phyloP scores from a whole-genome alignment of 2,113 vertebrate species.

The Promerops cafer region DNA sequence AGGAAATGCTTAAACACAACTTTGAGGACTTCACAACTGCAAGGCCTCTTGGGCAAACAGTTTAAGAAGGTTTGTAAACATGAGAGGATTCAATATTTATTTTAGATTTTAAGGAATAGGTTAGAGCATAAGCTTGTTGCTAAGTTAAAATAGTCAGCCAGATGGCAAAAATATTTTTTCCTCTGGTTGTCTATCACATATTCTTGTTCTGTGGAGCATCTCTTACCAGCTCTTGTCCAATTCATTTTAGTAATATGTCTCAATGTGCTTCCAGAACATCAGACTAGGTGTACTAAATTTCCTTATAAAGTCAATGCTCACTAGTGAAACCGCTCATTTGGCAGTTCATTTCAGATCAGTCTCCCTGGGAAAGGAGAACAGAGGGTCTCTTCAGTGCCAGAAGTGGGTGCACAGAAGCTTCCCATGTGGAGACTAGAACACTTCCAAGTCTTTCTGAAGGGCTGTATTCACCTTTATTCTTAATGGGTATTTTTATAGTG shows the following conservation, averaged over 20 bases:
- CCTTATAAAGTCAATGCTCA: background rate
- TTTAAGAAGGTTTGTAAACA: slow-evolving; percentile 24
- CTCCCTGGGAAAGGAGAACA: background rate
- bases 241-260: background rate
- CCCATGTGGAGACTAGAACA: background rate
- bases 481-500: background rate
- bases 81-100: slow-evolving; percentile 12
- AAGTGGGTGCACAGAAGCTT: background rate
- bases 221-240: background rate
- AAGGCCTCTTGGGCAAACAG: background rate
- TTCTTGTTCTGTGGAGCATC: background rate
- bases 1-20: slow-evolving; percentile 26
- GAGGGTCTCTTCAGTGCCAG: background rate
- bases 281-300: background rate
- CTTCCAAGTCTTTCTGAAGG: background rate
- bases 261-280: background rate
- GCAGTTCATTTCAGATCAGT: background rate
- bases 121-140: background rate
- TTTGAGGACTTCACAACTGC: background rate
- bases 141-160: background rate
- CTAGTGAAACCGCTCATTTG: background rate
- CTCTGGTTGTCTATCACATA: background rate
- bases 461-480: background rate
- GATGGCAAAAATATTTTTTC: background rate
- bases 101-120: background rate